Evolutionary conservation across 2,797 vertebrate genomes (phyloP).

Genomic region (Zenarchopterus dispar): DNA sequence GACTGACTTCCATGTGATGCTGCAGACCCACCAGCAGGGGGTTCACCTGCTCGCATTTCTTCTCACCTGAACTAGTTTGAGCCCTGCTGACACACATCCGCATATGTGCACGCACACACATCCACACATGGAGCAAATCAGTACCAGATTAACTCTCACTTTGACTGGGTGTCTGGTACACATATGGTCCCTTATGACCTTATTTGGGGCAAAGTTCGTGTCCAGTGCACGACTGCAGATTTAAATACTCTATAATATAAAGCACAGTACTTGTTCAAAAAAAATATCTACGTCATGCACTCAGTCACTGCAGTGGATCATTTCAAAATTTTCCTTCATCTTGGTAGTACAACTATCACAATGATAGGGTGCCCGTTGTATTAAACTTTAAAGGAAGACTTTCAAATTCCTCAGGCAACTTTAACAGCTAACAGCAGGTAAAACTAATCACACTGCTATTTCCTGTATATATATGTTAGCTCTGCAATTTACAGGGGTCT

Average conservation of each 20-base stretch:
- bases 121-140: slow-evolving; percentile 32
- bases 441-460: neutral
- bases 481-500: neutral
- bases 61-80: slow-evolving; percentile 59
- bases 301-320: neutral
- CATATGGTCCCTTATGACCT: neutral
- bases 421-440: neutral
- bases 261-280: neutral
- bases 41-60: slow-evolving; percentile 75
- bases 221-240: neutral
- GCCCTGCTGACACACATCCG: slow-evolving; percentile 57
- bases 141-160: slow-evolving; percentile 16
- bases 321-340: neutral
- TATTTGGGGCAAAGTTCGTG: neutral
- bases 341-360: too few species aligned
- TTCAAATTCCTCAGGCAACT: neutral
- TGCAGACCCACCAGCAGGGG: slow-evolving; percentile 78
- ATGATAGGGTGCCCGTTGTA: too few species aligned
- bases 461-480: neutral
- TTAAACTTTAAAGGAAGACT: neutral
- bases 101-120: slow-evolving; percentile 30
- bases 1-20: slow-evolving; percentile 73
- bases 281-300: too few species aligned
- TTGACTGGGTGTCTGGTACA: slow-evolving; percentile 4
- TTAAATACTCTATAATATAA: neutral